Percentiles rank a stretch among this genome's conserved stretches.
phyloP scores from a whole-genome alignment of 2,888 invertebrate species.

The Rotaria socialis region DNA sequence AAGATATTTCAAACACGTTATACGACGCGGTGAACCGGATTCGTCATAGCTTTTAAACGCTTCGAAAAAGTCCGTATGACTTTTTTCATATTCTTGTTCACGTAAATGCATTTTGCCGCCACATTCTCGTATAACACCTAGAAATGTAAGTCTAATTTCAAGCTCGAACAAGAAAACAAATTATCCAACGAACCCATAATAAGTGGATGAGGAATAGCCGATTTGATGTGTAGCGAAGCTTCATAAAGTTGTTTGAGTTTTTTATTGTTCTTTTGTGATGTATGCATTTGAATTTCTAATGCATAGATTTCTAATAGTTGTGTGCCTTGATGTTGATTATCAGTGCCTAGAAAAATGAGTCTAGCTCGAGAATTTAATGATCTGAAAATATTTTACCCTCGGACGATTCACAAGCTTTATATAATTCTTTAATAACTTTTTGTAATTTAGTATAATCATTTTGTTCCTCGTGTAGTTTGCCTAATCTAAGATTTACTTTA shows the following conservation, averaged over 20 bases:
- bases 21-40: conserved; percentile 89
- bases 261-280: conserved; percentile 98
- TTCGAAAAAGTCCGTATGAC: conserved; percentile 98
- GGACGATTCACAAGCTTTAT: conserved; percentile 73
- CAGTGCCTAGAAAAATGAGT: conserved; percentile 78
- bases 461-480: conserved; percentile 93
- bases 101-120: conserved; percentile 98
- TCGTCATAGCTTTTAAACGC: conserved; percentile 99
- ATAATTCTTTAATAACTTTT: conserved; percentile 90
- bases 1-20: conserved; percentile 92
- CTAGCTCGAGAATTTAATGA: too few relatives aligned
- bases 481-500: conserved; percentile 96
- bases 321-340: conserved; percentile 90
- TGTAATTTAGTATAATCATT: conserved; percentile 87
- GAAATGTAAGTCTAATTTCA: background rate
- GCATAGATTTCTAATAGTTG: conserved; percentile 96
- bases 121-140: conserved; percentile 68
- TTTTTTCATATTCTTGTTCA: conserved; percentile 95
- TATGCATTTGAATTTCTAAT: conserved; percentile 98
- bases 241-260: conserved; percentile 82
- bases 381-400: background rate
- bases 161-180: background rate
- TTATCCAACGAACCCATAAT: conserved; percentile 74
- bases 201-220: conserved; percentile 96
- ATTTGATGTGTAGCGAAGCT: conserved; percentile 94